Percentiles rank a stretch among this genome's conserved stretches.
phyloP scores from a whole-genome alignment of 2,888 invertebrate genomes.

The Baccha elongata region DNA sequence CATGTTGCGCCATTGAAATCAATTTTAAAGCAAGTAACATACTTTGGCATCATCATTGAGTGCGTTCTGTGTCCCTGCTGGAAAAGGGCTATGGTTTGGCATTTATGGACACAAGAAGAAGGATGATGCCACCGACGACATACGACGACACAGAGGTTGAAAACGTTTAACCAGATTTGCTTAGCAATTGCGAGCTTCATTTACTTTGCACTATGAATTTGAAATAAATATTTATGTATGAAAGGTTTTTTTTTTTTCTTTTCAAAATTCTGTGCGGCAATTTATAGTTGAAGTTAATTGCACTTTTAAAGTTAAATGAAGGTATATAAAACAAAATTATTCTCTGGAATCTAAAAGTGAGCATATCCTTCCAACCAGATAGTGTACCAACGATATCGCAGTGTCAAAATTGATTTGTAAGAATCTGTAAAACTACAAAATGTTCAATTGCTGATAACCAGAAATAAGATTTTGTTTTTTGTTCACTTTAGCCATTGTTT shows the following conservation, averaged over 20 bases:
- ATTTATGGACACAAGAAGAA: slow-evolving; percentile 22
- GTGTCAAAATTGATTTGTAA: too few relatives aligned
- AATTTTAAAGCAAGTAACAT: slow-evolving; percentile 41
- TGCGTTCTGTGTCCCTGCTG: neutral
- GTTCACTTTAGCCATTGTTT: too few relatives aligned
- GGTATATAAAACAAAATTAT: neutral
- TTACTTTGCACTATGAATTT: slow-evolving; percentile 57
- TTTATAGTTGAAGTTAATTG: slow-evolving; percentile 13
- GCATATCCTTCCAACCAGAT: too few relatives aligned
- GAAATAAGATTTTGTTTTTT: too few relatives aligned
- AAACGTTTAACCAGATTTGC: slow-evolving; percentile 55
- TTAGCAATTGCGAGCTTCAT: slow-evolving; percentile 55
- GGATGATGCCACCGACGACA: neutral
- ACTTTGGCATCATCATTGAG: slow-evolving; percentile 13
- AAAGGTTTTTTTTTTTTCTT: neutral
- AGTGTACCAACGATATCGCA: too few relatives aligned
- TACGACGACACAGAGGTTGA: too few relatives aligned
- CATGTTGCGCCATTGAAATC: slow-evolving; percentile 61
- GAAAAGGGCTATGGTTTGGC: slow-evolving; percentile 12
- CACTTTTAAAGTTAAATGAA: neutral
- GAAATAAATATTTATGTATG: slow-evolving; percentile 8
- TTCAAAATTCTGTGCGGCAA: neutral
- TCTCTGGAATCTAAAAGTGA: too few relatives aligned
- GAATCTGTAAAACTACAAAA: too few relatives aligned
- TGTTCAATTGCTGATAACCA: too few relatives aligned